Percentiles rank a stretch among this genome's conserved stretches.
phyloP scores from a whole-genome alignment of 2,888 invertebrate genomes.

The Temnothorax ravouxi region DNA sequence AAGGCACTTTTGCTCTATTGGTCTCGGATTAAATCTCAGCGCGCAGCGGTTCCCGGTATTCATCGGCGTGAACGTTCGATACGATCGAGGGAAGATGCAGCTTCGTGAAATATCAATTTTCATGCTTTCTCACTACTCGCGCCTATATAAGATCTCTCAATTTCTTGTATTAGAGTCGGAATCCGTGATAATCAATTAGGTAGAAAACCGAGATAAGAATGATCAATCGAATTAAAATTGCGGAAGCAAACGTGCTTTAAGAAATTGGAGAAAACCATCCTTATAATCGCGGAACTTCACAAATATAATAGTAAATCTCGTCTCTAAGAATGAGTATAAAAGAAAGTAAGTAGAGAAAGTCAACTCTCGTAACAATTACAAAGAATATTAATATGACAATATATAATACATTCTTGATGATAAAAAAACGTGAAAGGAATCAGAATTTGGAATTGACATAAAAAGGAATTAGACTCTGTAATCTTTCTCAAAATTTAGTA shows the following conservation, averaged over 20 bases:
- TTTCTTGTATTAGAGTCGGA: constrained; percentile 40
- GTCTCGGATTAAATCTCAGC: constrained; percentile 34
- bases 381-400: neutral
- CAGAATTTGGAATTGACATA: neutral
- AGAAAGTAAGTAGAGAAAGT: neutral
- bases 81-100: constrained; percentile 21
- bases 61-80: constrained; percentile 20
- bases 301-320: neutral
- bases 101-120: constrained; percentile 52
- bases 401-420: neutral
- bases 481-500: neutral
- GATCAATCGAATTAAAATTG: constrained; percentile 31
- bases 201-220: constrained; percentile 26
- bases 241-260: neutral
- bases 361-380: neutral
- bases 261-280: neutral
- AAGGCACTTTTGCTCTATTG: constrained; percentile 18
- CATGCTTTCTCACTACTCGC: constrained; percentile 39
- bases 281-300: neutral
- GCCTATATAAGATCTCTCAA: constrained; percentile 41
- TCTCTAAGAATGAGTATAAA: neutral
- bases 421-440: neutral
- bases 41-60: neutral
- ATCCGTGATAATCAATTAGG: constrained; percentile 48
- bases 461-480: neutral